A percentile compares a stretch with the other conserved stretches of the same genome.
Evolutionary conservation across 2,113 vertebrate species (phyloP).

Genomic region (Phylloscopus whistleri): DNA sequence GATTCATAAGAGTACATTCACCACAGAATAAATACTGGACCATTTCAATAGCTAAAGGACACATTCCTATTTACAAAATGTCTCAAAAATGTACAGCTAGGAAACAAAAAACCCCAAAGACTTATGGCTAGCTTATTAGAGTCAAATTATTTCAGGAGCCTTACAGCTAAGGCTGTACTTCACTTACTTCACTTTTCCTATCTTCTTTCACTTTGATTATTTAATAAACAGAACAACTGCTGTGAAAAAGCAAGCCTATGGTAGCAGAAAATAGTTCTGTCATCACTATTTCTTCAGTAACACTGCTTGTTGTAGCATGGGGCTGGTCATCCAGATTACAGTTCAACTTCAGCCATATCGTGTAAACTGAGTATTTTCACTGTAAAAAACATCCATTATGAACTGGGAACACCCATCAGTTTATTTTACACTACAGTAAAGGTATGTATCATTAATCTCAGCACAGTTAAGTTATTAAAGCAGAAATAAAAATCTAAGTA

Average conservation of each 20-base stretch:
- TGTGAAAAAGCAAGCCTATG: not conserved
- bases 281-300: not conserved
- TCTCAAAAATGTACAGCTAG: not conserved
- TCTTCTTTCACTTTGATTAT: not conserved
- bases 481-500: not conserved
- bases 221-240: not conserved
- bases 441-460: not conserved
- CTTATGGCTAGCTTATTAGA: not conserved
- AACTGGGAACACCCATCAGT: not conserved
- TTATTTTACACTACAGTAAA: not conserved
- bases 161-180: not conserved
- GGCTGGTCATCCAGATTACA: not conserved
- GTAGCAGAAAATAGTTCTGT: not conserved
- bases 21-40: not conserved
- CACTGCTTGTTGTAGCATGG: not conserved
- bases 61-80: not conserved
- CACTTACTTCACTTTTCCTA: not conserved
- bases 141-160: not conserved
- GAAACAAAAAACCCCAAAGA: not conserved
- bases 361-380: not conserved
- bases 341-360: not conserved
- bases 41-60: not conserved
- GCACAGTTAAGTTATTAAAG: not conserved
- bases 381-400: not conserved
- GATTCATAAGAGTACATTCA: not conserved